Evolutionary conservation across 2,113 vertebrate species (phyloP), one percentile per base, ranked within the genome.

Genomic region (Erinaceus europaeus): DNA sequence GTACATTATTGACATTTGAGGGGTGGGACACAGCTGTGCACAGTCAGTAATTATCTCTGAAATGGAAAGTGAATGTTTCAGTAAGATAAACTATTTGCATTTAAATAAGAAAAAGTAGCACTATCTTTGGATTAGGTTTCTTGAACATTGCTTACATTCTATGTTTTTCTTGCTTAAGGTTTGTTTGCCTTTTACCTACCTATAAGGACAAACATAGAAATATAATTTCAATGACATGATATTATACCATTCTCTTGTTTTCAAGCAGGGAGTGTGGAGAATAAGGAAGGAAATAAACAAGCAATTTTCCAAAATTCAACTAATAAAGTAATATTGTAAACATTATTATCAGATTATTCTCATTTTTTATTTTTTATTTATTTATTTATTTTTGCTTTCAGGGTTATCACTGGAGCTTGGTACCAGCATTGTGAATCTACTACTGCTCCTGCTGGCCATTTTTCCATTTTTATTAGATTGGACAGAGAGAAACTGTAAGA

Each of bases 11-110:
- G 88, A 94, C 90, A 91, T 52, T 78, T 81, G 93, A 88, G 59
- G 86, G 89, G 90, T 40, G 86, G 90, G 74, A 68, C 64, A 92
- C 84, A 93, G 84, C 92, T 93, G 69, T 75, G 84, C 73, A 91
- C 68, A 86, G 68, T 87, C 75, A 82, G 88, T 94, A 95, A 93
- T 88, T 94, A 88, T 86, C 65, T 92, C 84, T 90, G 79, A 93
- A 92, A 91, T 84, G 53, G 55, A 90, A 95, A 94, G 80, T 89
- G 86, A 93, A 77, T 90, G 84, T 73, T 94, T 90, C 90, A 93
- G 80, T 72, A 90, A 93, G 84, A 94, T 86, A 93, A 88, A 94
- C 14, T 89, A 94, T 92, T 95, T 92, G 48, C 89, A 94, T 95
- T 91, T 95, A 93, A 95, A 94, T 94, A 91, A 89, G 77, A 86